Base-by-base conservation (phyloP, 2,888 invertebrate genomes). In the Bombylius discolor region DNA sequence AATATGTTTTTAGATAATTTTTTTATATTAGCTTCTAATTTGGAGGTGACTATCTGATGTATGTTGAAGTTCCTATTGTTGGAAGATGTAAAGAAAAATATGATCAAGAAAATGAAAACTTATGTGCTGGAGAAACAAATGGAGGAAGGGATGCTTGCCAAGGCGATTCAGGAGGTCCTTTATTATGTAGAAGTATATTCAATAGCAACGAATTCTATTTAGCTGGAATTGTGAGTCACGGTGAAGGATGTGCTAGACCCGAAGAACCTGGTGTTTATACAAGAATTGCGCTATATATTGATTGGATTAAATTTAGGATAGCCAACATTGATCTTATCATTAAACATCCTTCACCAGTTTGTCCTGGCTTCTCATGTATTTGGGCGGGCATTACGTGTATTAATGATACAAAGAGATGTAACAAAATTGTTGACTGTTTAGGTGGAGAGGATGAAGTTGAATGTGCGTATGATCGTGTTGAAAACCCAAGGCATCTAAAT, bases 141-240 rank as follows among this genome's bases (percentile, higher is more conserved):
- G 92, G 92, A 5, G 89, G 90, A 5, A 82, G 79, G 66, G 92
- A 92, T 71, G 85, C 91, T 4, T 92, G 92, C 63, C 89, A 82
- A 69, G 82, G 78, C 67, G 74, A 74, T 59, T 89, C 89, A 62
- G 91, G 91, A 49, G 90, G 91, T 1, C 91, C 91, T 50, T 78
- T 91, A 51, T 79, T 90, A 70, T 91, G 91, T 72, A 81, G 80
- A 67, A 84, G 85, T 71, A 81, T 84, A 47, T 75, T 77, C 56
- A 79, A 80, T 65, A 70, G 77, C 0, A 78, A 80, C 59, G 84
- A 85, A 66, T 89, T 87, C 85, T 89, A 88, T 68, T 76, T 89
- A 58, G 89, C 85, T 6, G 92, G 91, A 1, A 80, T 92, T 52
- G 88, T 92, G 0, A 90, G 90, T 66, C 90, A 91, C 66, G 92